Evolutionary conservation across 1,140 invertebrate species (phyloP), one percentile per base, ranked within the genome.

Genomic region (Chrysopa pallens): DNA sequence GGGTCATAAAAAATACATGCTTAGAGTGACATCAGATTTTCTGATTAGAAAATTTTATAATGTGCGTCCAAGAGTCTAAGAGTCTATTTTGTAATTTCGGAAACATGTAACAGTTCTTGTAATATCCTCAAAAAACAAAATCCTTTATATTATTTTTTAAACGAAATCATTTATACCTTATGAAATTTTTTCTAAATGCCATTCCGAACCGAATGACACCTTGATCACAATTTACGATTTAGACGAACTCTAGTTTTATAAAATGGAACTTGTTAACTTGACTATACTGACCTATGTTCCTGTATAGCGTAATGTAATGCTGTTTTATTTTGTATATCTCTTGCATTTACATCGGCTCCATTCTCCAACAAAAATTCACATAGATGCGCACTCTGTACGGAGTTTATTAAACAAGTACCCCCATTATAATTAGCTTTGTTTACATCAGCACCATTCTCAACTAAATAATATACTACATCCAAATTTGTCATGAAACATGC

Each of bases 401-500:
- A 86, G 63, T 93, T 94, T 45, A 94, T 95, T 23, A 93, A 65
- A 62, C 89, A 93, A 1, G 89, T 93, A 42, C 89, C 89, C 42
- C 90, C 89, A 65, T 89, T 92, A 50, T 84, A 83, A 63, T 93
- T 94, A 1, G 88, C 74, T 47, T 76, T 76, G 43, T 80, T 72
- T 49, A 93, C 84, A 60, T 93, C 82, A 4, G 89, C 89, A 41
- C 84, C 84, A 55, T 83, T 72, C 55, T 80, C 73, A 7, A 91
- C 83, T 37, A 94, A 66, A 58, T 78, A 86, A 42, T 70, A 63
- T 35, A 80, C 80, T 48, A 86, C 82, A 38, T 84, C 82, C 38
- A 84, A 64, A 63, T 92, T 83, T 28, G 87, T 89, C 88, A 93
- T 92, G 60, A 88, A 93, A 60, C 90, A 93, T 1, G 88, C 88